Conservation (phyloP, 64 coral and sea anemone genomes). For the Hydrozoanthus tunicans region DNA sequence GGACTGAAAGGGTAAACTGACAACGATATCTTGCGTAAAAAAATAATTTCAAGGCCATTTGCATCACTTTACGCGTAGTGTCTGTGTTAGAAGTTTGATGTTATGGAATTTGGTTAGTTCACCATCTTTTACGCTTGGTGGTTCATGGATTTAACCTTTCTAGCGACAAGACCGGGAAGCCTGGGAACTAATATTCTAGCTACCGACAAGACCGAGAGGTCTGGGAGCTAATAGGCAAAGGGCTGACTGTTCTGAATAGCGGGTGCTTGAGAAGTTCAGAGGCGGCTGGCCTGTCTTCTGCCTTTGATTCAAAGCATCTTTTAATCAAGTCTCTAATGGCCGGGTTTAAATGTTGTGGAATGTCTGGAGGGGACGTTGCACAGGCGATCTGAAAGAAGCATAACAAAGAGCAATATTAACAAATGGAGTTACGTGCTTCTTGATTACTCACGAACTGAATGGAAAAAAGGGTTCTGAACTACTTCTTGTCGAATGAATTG, state of each 20-base stretch:
- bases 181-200: neutral
- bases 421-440: neutral
- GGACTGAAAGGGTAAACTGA: no score
- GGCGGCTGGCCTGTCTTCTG: constrained; percentile 75
- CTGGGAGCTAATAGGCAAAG: constrained; percentile 28
- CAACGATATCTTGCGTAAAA: no score
- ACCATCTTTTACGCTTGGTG: no score
- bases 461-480: neutral
- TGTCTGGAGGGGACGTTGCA: constrained; percentile 81
- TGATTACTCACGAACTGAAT: neutral
- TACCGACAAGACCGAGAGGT: constrained; percentile 9
- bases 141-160: no score
- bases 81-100: no score
- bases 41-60: no score
- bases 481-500: no score
- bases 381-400: constrained; percentile 78
- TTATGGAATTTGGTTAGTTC: no score
- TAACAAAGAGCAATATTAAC: no score
- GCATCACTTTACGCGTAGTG: no score
- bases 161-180: no score
- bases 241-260: constrained; percentile 76
- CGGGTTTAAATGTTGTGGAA: constrained; percentile 86
- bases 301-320: constrained; percentile 87
- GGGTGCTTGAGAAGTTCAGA: constrained; percentile 85
- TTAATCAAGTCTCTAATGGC: constrained; percentile 81